Conservation (phyloP, 2,797 vertebrate species). For the Balearica regulorum region DNA sequence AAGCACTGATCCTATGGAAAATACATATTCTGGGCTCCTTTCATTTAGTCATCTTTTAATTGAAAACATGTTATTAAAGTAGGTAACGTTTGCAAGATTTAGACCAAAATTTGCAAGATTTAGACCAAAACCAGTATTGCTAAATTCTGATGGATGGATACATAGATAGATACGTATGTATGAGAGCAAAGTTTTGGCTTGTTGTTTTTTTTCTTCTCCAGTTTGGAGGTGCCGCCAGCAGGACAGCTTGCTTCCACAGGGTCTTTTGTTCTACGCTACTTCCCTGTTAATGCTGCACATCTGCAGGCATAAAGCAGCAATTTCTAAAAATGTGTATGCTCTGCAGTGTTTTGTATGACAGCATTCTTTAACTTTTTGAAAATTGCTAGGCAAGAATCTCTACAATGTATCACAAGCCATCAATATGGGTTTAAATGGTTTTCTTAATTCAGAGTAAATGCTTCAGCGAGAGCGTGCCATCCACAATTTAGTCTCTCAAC, state of each 20-base stretch:
- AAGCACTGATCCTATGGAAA: not conserved
- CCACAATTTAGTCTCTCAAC: not conserved
- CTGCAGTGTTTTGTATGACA: not conserved
- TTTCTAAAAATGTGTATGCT: not conserved
- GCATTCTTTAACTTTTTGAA: not conserved
- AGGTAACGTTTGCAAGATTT: not conserved
- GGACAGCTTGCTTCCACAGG: not conserved
- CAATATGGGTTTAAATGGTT: not conserved
- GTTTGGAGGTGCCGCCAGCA: not conserved
- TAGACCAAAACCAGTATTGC: not conserved
- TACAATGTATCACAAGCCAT: not conserved
- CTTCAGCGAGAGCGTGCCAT: not conserved
- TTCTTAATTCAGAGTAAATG: not conserved
- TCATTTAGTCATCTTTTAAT: not conserved
- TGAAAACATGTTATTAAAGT: not conserved
- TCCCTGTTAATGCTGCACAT: not conserved
- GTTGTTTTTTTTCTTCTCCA: not conserved
- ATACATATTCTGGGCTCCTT: not conserved
- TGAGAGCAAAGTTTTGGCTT: not conserved
- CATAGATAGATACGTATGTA: too few species aligned
- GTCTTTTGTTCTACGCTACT: not conserved
- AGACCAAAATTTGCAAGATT: not conserved
- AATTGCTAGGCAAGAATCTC: not conserved
- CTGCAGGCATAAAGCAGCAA: not conserved
- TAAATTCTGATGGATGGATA: too few species aligned